Base-by-base conservation (phyloP, 2,888 invertebrate species). In the Cerceris rybyensis region DNA sequence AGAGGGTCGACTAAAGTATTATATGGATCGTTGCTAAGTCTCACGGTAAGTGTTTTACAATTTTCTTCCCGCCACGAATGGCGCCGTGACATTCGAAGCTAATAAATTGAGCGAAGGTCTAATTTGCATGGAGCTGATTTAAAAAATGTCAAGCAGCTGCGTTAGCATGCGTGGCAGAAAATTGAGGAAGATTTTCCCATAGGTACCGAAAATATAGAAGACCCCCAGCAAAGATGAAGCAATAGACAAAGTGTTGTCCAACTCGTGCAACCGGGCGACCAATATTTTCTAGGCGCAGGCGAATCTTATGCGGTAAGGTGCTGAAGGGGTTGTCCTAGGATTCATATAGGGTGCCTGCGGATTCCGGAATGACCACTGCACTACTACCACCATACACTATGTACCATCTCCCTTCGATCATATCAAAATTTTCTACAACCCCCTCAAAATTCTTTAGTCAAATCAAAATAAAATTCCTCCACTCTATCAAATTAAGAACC, bases 81-180 rank as follows among this genome's bases (percentile, higher is more conserved):
- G 16, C 4, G 13, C 11, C 75, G 70, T 82, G 81, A 83, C 86
- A 84, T 78, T 71, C 79, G 85, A 87, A 86, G 84, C 87, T 85
- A 86, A 88, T 88, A 88, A 88, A 88, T 88, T 79, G 85, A 84
- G 83, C 76, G 72, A 74, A 75, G 75, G 60, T 54, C 88, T 88
- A 73, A 91, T 91, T 91, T 91, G 91, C 91, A 91, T 91, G 87
- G 85, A 91, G 91, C 91, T 89, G 80, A 86, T 86, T 70, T 81
- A 83, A 82, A 86, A 86, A 87, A 82, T 73, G 63, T 42, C 54
- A 58, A 52, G 80, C 85, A 87, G 87, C 87, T 87, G 87, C 46
- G 52, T 65, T 46, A 57, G 50, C 74, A 55, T 65, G 66, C 70
- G 61, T 54, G 68, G 73, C 75, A 82, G 85, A 83, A 87, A 87